A percentile compares a stretch with the other conserved stretches of the same genome.
phyloP scores from a whole-genome alignment of 2,797 vertebrate genomes.

The Epinephelus awoara region DNA sequence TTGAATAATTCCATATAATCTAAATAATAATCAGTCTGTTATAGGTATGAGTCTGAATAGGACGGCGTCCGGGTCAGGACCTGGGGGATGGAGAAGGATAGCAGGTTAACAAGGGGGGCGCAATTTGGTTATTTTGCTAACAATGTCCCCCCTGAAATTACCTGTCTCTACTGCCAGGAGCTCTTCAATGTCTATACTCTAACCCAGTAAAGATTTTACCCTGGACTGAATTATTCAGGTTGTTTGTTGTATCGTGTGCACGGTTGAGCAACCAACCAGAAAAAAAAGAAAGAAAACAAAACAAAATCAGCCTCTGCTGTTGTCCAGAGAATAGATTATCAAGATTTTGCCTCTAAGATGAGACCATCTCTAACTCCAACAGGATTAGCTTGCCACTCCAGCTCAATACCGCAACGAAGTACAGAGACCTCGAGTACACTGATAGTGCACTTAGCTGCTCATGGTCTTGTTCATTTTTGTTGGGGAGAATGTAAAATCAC shows the following conservation, averaged over 20 bases:
- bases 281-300: neutral
- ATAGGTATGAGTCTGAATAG: too few species aligned
- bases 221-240: slow-evolving; percentile 23
- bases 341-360: slow-evolving; percentile 44
- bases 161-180: neutral
- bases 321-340: slow-evolving; percentile 52
- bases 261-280: slow-evolving; percentile 21
- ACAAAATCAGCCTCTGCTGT: slow-evolving; percentile 15
- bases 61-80: too few species aligned
- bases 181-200: slow-evolving; percentile 26
- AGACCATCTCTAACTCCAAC: slow-evolving; percentile 37
- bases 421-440: slow-evolving; percentile 20
- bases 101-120: too few species aligned
- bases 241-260: slow-evolving; percentile 27
- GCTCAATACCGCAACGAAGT: slow-evolving; percentile 23
- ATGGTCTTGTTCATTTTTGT: slow-evolving; percentile 39
- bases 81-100: too few species aligned
- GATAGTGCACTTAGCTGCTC: slow-evolving; percentile 30
- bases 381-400: slow-evolving; percentile 24
- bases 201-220: slow-evolving; percentile 25
- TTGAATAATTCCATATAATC: too few species aligned
- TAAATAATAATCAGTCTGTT: too few species aligned
- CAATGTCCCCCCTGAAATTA: too few species aligned
- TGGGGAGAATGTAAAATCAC: slow-evolving; percentile 49
- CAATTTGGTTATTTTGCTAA: too few species aligned